phyloP scores from a whole-genome alignment of 92 coral and sea anemone species.

The Bergia puertoricense region DNA sequence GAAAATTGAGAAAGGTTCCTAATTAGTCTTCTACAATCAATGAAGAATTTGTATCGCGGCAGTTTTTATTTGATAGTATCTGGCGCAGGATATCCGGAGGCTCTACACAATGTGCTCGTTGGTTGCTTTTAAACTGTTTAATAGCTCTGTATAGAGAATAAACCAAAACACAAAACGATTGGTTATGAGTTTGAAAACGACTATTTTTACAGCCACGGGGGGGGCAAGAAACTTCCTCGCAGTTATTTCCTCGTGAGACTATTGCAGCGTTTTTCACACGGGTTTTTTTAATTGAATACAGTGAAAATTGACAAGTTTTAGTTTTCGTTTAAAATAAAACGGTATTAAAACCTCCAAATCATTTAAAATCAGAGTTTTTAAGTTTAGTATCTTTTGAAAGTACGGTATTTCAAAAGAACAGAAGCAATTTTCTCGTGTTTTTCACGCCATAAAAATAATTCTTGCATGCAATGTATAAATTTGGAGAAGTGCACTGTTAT shows the following conservation, averaged over 20 bases:
- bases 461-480: neutral
- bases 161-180: constrained; percentile 20
- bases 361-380: neutral
- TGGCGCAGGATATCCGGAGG: constrained; percentile 42
- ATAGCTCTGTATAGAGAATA: constrained; percentile 13
- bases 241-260: constrained; percentile 16
- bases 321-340: neutral
- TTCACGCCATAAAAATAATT: neutral
- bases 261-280: constrained; percentile 40
- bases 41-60: constrained; percentile 27
- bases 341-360: neutral
- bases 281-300: neutral
- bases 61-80: constrained; percentile 32
- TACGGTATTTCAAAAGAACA: neutral
- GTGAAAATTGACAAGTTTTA: neutral
- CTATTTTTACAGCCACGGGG: constrained; percentile 21
- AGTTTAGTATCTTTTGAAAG: neutral
- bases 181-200: constrained; percentile 1
- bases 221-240: constrained; percentile 24
- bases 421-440: neutral
- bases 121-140: constrained; percentile 24
- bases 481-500: neutral
- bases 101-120: constrained; percentile 9
- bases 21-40: constrained; percentile 20
- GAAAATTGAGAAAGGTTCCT: constrained; percentile 13